These are phyloP conservation scores for Chromoteleia sp. DNA, from an alignment of 2,888 invertebrate species.

Conservation along the genomic window DNA sequence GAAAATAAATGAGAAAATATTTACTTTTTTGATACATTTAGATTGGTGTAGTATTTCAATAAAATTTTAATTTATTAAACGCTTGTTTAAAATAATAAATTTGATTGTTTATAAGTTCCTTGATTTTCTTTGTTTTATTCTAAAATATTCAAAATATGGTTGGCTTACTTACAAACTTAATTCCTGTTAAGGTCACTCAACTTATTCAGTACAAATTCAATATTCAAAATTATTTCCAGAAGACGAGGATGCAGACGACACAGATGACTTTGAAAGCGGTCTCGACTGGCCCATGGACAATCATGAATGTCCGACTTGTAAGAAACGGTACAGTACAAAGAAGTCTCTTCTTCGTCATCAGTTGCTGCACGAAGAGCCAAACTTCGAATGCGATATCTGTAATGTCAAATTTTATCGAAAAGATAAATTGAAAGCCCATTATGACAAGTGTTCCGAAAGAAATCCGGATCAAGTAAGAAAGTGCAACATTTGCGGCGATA, in stretches of 20 bases:
- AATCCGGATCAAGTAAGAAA: constrained; percentile 84
- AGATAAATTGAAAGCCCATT: constrained; percentile 83
- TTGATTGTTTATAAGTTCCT: too few species aligned
- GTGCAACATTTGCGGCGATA: constrained; percentile 83
- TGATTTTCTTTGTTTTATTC: too few species aligned
- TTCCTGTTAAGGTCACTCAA: too few species aligned
- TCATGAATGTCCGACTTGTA: constrained; percentile 82
- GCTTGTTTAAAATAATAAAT: too few species aligned
- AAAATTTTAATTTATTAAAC: too few species aligned
- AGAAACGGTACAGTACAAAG: constrained; percentile 83
- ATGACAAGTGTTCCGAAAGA: constrained; percentile 83
- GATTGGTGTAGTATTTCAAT: too few species aligned
- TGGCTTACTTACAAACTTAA: too few species aligned
- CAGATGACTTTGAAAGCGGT: constrained; percentile 81
- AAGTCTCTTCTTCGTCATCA: constrained; percentile 83
- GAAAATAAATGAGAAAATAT: too few species aligned
- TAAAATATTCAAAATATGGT: too few species aligned
- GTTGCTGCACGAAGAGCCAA: constrained; percentile 82
- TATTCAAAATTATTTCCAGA: constrained; percentile 31
- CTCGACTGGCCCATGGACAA: constrained; percentile 83
- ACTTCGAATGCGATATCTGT: constrained; percentile 83
- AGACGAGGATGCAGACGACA: constrained; percentile 78
- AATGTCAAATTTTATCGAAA: constrained; percentile 83
- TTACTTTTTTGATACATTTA: too few species aligned
- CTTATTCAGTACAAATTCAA: too few species aligned